Evolutionary conservation across 2,113 vertebrate genomes (phyloP).

Genomic region (Poecile atricapillus): DNA sequence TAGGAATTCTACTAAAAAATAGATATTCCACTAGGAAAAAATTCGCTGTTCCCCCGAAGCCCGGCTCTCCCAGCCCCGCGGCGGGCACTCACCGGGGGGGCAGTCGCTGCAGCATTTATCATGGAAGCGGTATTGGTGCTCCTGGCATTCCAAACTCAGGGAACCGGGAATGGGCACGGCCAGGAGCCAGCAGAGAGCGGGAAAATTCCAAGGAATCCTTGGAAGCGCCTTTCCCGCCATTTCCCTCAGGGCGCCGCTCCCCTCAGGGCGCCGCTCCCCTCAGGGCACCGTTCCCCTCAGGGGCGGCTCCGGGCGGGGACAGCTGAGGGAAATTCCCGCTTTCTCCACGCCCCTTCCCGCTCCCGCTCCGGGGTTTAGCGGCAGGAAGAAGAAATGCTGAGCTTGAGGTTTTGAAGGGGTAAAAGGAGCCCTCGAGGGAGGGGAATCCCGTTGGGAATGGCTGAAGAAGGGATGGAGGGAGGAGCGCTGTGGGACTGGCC

Average conservation of each 20-base stretch:
- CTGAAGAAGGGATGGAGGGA: neutral
- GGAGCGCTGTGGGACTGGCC: neutral
- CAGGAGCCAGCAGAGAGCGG: neutral
- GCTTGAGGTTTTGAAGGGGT: neutral
- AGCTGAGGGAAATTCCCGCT: neutral
- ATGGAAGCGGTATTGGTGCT: neutral
- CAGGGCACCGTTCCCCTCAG: neutral
- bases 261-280: neutral
- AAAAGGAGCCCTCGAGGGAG: fast-evolving
- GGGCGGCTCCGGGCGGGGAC: neutral
- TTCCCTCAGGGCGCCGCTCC: neutral
- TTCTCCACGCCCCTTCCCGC: neutral
- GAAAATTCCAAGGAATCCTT: neutral
- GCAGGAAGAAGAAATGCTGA: neutral
- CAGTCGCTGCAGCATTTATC: neutral
- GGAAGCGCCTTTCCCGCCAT: neutral
- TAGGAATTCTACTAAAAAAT: neutral
- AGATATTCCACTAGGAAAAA: neutral
- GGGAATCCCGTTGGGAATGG: neutral
- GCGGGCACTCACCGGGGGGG: neutral
- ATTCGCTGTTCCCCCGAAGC: neutral
- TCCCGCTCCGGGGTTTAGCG: neutral
- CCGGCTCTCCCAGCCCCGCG: neutral
- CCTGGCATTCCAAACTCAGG: fast-evolving
- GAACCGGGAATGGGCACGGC: fast-evolving